phyloP scores from a whole-genome alignment of 2,113 vertebrate genomes.

The Lamprotornis superbus region DNA sequence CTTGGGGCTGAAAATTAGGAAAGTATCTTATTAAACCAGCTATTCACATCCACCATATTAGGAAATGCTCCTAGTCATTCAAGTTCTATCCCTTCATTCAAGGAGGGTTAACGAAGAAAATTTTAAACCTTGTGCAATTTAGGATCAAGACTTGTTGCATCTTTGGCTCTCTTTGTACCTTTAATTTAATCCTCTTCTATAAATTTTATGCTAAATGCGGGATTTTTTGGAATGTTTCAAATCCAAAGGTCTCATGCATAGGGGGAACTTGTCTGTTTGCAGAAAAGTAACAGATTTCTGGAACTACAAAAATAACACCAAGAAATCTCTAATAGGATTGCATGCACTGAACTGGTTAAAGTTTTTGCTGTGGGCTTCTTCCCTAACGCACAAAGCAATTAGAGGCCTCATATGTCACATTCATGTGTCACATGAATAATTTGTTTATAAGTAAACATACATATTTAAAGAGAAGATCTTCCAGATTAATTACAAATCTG shows the following conservation, averaged over 20 bases:
- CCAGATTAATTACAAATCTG: not conserved
- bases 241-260: not conserved
- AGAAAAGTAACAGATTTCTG: not conserved
- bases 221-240: not conserved
- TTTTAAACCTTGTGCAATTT: not conserved
- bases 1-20: not conserved
- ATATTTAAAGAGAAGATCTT: not conserved
- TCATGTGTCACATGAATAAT: not conserved
- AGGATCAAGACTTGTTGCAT: not conserved
- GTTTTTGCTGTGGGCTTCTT: not conserved
- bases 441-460: not conserved
- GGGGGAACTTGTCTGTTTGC: not conserved
- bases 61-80: not conserved
- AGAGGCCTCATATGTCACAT: not conserved
- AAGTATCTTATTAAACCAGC: not conserved
- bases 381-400: not conserved
- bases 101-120: not conserved
- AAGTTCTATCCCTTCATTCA: not conserved
- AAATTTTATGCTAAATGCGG: not conserved
- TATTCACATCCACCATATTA: not conserved
- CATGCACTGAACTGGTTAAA: not conserved
- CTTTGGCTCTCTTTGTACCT: not conserved
- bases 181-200: not conserved
- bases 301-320: not conserved
- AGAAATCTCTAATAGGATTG: not conserved